phyloP scores from a whole-genome alignment of 2,888 invertebrate species.

The Hydrotaea cyrtoneurina region DNA sequence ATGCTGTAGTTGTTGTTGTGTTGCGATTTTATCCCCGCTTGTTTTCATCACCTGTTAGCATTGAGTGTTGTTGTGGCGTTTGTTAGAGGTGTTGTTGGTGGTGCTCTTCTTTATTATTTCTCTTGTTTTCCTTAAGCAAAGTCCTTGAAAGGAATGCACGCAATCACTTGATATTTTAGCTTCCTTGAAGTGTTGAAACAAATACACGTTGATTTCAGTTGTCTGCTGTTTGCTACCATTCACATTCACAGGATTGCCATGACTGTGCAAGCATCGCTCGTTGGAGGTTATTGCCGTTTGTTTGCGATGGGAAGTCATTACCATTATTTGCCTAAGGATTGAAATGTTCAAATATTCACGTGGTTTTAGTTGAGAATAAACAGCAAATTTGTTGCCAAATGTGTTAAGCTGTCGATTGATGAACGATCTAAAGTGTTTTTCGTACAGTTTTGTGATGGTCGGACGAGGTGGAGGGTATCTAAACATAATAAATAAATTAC shows the following conservation, averaged over 20 bases:
- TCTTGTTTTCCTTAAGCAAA: constrained; percentile 43
- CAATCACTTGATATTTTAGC: constrained; percentile 28
- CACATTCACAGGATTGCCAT: neutral
- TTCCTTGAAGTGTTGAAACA: neutral
- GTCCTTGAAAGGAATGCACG: constrained; percentile 64
- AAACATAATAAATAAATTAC: too few species aligned
- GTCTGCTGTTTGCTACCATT: neutral
- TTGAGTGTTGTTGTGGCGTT: constrained; percentile 22
- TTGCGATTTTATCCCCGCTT: constrained; percentile 43
- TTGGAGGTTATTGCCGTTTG: constrained; percentile 20
- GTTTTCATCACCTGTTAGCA: constrained; percentile 64
- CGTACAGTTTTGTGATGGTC: too few species aligned
- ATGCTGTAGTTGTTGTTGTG: constrained; percentile 1
- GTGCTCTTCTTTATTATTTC: constrained; percentile 37
- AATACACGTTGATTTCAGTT: neutral
- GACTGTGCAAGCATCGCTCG: neutral
- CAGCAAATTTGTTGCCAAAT: neutral
- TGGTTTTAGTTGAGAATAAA: neutral
- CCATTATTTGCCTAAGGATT: neutral
- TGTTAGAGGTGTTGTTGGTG: constrained; percentile 3
- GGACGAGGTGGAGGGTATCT: too few species aligned
- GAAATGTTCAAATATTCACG: neutral
- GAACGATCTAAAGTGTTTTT: neutral
- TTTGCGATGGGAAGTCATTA: neutral
- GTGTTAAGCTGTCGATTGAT: neutral